Percentiles rank a stretch among this genome's conserved stretches.
These are phyloP conservation scores for Geococcyx californianus DNA, from an alignment of 2,113 vertebrate genomes.

Conservation along the genomic window DNA sequence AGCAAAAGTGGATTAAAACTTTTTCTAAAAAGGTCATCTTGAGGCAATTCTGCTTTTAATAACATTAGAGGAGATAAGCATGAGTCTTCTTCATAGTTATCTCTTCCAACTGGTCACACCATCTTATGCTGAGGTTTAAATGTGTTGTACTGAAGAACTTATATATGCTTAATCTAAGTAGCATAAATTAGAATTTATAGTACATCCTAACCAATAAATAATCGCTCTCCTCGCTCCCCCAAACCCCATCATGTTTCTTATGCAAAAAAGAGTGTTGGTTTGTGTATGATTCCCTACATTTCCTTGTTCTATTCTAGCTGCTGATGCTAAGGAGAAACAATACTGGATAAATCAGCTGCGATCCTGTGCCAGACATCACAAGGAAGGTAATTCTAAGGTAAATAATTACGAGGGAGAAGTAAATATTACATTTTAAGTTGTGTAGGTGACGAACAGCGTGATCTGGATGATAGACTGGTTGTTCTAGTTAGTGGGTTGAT, in stretches of 20 bases:
- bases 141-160: neutral
- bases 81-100: neutral
- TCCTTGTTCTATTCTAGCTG: constrained; percentile 78
- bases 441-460: neutral
- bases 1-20: neutral
- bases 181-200: neutral
- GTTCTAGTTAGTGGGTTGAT: neutral
- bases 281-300: neutral
- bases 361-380: constrained; percentile 90
- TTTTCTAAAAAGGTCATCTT: neutral
- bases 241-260: neutral
- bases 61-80: neutral
- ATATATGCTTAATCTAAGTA: neutral
- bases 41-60: neutral
- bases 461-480: neutral
- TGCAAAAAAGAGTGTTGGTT: neutral
- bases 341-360: constrained; percentile 95
- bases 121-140: neutral
- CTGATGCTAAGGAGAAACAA: constrained; percentile 91
- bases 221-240: neutral
- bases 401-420: constrained; percentile 8
- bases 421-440: neutral
- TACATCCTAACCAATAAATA: neutral
- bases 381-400: constrained; percentile 91
- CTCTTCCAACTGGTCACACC: neutral